These are phyloP conservation scores for Volucella inflata DNA, from an alignment of 2,888 invertebrate genomes.

Conservation along the genomic window DNA sequence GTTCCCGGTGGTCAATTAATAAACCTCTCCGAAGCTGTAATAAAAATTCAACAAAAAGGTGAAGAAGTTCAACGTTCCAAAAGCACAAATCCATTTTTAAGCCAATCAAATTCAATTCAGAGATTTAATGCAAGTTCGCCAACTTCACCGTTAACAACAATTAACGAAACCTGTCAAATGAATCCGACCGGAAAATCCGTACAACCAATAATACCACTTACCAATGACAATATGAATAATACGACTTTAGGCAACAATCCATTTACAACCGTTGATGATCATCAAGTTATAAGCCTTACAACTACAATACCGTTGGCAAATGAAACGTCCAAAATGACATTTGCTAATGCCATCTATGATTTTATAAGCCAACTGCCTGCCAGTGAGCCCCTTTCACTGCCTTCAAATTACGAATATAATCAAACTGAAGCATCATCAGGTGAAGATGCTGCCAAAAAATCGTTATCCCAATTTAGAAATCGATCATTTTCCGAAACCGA, in stretches of 20 bases:
- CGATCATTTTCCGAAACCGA: conserved; percentile 81
- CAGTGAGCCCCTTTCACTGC: conserved; percentile 75
- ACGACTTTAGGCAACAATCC: conserved; percentile 45
- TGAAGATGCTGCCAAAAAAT: conserved; percentile 41
- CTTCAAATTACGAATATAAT: conserved; percentile 72
- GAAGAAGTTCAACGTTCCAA: conserved; percentile 58
- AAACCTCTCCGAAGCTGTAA: conserved; percentile 59
- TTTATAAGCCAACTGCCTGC: conserved; percentile 62
- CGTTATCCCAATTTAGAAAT: conserved; percentile 77
- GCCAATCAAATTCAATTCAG: conserved; percentile 71
- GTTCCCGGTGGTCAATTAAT: conserved; percentile 77
- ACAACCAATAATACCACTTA: conserved; percentile 37
- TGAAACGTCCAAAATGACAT: conserved; percentile 55
- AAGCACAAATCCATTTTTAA: conserved; percentile 82
- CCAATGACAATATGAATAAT: conserved; percentile 59
- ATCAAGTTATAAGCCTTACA: conserved; percentile 30
- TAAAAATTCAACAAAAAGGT: conserved; percentile 63
- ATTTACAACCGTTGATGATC: conserved; percentile 57
- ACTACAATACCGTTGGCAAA: conserved; percentile 10
- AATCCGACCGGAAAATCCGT: conserved; percentile 48
- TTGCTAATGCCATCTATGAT: conserved; percentile 64
- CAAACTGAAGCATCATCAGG: conserved; percentile 17
- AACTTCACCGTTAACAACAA: conserved; percentile 66
- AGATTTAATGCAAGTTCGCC: conserved; percentile 55
- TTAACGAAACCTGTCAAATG: conserved; percentile 53